Conservation (phyloP, 2,113 vertebrate species). For the Cyphomyrus plagiostoma region DNA sequence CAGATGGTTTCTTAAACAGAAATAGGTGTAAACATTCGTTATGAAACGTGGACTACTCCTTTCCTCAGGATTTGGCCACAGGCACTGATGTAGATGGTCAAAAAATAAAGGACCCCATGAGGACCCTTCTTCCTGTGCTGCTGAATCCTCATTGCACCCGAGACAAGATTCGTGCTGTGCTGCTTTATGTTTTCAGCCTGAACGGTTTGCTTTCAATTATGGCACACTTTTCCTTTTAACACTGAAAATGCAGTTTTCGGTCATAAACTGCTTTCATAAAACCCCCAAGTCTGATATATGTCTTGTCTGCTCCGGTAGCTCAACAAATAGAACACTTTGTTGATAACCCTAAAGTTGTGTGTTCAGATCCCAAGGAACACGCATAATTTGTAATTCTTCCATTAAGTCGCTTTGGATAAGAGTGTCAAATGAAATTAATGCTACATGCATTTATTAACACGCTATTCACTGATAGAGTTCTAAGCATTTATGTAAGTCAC, state of each 20-base stretch:
- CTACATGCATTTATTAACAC: no score
- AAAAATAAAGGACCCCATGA: conserved; percentile 90
- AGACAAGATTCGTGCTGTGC: conserved; percentile 83
- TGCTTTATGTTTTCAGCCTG: conserved; percentile 91
- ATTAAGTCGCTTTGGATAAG: no score
- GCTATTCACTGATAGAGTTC: no score
- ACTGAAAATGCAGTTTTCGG: not conserved
- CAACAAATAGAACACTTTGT: no score
- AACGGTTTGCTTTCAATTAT: conserved; percentile 62
- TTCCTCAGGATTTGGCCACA: conserved; percentile 80
- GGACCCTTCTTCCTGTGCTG: conserved; percentile 87
- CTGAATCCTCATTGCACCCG: conserved; percentile 54
- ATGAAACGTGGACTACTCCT: not conserved
- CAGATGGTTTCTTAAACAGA: not conserved
- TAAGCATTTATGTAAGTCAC: no score
- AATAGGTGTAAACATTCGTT: not conserved
- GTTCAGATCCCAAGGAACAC: no score
- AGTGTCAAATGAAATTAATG: no score
- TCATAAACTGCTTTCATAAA: not conserved
- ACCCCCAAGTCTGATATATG: not conserved
- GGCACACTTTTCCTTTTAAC: not conserved
- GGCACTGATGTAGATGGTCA: conserved; percentile 81
- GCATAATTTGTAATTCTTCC: no score
- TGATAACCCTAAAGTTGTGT: no score
- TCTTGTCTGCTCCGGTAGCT: no score